A percentile compares a stretch with the other conserved stretches of the same genome.
Evolutionary conservation across 2,888 invertebrate genomes (phyloP).

Genomic region (Agrotis segetum): DNA sequence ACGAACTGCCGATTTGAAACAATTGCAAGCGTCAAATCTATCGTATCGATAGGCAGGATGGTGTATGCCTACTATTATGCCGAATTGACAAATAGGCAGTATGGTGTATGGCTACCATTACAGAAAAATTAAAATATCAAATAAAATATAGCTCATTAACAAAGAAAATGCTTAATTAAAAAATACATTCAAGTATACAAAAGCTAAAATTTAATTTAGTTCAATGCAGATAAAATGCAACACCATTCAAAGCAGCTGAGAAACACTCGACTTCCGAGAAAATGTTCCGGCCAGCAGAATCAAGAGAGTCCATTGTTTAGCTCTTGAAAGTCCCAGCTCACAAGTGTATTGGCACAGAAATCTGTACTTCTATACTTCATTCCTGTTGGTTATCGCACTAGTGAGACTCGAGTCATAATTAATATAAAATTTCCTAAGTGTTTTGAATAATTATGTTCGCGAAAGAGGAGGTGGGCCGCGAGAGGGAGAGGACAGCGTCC

Average conservation of each 20-base stretch:
- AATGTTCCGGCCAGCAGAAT: constrained; percentile 39
- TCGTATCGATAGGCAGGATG: too few species aligned
- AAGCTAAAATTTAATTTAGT: constrained; percentile 10
- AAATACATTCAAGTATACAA: constrained; percentile 2
- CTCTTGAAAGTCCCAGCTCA: constrained; percentile 40
- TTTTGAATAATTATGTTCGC: too few species aligned
- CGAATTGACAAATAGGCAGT: too few species aligned
- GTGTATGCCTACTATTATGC: too few species aligned
- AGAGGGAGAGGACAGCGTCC: too few species aligned
- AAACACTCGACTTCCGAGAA: constrained; percentile 48
- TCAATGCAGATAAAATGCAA: constrained; percentile 3
- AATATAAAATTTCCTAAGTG: not conserved
- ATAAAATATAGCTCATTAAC: not conserved
- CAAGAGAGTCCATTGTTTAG: constrained; percentile 45
- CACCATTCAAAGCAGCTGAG: constrained; percentile 20
- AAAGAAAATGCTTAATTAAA: not conserved
- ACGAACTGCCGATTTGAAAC: too few species aligned
- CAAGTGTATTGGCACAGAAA: constrained; percentile 38
- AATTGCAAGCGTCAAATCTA: too few species aligned
- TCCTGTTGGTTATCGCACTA: not conserved
- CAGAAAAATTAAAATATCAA: too few species aligned
- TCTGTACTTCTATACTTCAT: constrained; percentile 18
- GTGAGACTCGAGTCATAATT: not conserved
- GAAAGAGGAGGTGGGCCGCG: too few species aligned
- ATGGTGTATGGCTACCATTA: too few species aligned